phyloP scores from a whole-genome alignment of 2,797 vertebrate species.

The Nannoperca australis region DNA sequence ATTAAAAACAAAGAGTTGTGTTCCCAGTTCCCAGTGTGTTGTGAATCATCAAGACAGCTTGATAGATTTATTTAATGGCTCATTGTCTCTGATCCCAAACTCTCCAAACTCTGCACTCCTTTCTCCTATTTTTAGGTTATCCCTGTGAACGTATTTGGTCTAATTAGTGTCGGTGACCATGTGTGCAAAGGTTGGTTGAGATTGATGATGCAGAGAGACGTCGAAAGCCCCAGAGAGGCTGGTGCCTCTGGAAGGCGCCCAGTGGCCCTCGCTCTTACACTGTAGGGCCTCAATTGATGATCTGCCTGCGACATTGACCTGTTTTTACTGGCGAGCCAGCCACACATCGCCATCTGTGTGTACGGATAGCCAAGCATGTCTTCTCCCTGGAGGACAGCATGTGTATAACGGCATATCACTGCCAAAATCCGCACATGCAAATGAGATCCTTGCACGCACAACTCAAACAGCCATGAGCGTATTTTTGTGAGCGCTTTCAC shows the following conservation, averaged over 20 bases:
- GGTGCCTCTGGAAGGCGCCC: slow-evolving; percentile 43
- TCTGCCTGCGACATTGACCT: slow-evolving; percentile 67
- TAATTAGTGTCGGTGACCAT: slow-evolving; percentile 73
- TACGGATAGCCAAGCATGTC: slow-evolving; percentile 27
- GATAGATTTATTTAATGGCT: slow-evolving; percentile 47
- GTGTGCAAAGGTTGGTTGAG: slow-evolving; percentile 72
- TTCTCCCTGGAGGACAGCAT: slow-evolving; percentile 18
- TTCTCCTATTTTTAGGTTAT: slow-evolving; percentile 71
- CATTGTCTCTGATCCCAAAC: slow-evolving; percentile 36
- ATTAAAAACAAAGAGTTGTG: slow-evolving; percentile 43
- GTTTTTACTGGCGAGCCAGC: slow-evolving; percentile 62
- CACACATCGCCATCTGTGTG: slow-evolving; percentile 30
- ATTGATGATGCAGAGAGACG: slow-evolving; percentile 76
- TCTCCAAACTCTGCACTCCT: not conserved
- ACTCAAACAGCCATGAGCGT: no score
- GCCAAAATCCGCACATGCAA: no score
- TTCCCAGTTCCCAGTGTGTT: slow-evolving; percentile 27
- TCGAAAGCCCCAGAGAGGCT: slow-evolving; percentile 52
- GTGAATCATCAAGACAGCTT: slow-evolving; percentile 43
- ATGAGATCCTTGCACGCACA: no score
- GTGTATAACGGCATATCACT: not conserved
- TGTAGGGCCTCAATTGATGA: slow-evolving; percentile 73
- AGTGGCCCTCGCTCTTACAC: slow-evolving; percentile 45
- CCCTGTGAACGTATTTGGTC: slow-evolving; percentile 57
- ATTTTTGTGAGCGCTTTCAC: no score